phyloP scores from a whole-genome alignment of 1,140 invertebrate genomes.

The Ips nitidus region DNA sequence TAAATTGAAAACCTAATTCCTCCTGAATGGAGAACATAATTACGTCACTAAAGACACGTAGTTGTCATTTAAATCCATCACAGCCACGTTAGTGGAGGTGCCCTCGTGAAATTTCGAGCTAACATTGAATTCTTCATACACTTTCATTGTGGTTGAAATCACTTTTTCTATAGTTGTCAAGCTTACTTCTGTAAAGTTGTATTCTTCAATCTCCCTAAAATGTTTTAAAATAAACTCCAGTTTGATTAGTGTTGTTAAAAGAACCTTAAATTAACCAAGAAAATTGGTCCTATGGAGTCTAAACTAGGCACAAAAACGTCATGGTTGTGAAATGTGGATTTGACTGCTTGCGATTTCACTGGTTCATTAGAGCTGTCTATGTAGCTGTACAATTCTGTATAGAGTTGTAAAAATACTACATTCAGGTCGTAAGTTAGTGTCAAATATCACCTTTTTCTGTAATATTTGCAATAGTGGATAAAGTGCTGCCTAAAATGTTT shows the following conservation, averaged over 20 bases:
- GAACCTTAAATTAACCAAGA: slow-evolving; percentile 39
- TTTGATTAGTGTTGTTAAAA: background rate
- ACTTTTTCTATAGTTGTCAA: slow-evolving; percentile 21
- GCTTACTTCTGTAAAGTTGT: slow-evolving; percentile 46
- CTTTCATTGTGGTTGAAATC: slow-evolving; percentile 40
- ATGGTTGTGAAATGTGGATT: slow-evolving; percentile 46
- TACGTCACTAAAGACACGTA: slow-evolving; percentile 73
- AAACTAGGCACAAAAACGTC: slow-evolving; percentile 47
- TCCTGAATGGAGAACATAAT: slow-evolving; percentile 33
- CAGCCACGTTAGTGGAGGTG: slow-evolving; percentile 62
- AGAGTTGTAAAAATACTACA: slow-evolving; percentile 9
- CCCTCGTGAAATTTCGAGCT: slow-evolving; percentile 50
- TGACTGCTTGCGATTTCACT: slow-evolving; percentile 39
- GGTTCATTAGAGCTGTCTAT: slow-evolving; percentile 42
- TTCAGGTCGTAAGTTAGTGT: slow-evolving; percentile 3
- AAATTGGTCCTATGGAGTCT: slow-evolving; percentile 46
- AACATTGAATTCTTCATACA: slow-evolving; percentile 48
- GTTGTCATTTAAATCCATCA: slow-evolving; percentile 66
- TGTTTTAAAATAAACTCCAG: slow-evolving; percentile 1
- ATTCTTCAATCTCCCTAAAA: slow-evolving; percentile 41
- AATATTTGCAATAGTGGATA: slow-evolving; percentile 54
- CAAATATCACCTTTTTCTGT: slow-evolving; percentile 53
- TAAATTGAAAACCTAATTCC: slow-evolving; percentile 16
- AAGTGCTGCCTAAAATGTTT: slow-evolving; percentile 53
- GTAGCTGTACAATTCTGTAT: slow-evolving; percentile 53